Percentiles rank a stretch among this genome's conserved stretches.
Evolutionary conservation across 2,888 invertebrate genomes (phyloP).

Genomic region (Zele albiditarsus): DNA sequence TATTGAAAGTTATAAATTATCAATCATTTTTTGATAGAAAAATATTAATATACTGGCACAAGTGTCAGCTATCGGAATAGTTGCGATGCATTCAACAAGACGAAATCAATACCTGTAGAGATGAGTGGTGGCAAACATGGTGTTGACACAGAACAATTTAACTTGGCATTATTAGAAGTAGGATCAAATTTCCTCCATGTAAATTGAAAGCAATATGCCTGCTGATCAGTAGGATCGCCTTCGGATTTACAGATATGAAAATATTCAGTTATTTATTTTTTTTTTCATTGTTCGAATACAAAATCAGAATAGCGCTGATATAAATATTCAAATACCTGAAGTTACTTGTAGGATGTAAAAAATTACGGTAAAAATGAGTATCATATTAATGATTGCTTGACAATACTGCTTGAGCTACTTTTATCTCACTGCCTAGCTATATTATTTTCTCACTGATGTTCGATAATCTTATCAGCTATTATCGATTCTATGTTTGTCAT

Average conservation of each 20-base stretch:
- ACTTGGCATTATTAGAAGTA: neutral
- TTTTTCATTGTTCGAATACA: neutral
- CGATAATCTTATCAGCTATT: neutral
- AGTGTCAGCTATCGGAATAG: too few species aligned
- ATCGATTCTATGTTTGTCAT: neutral
- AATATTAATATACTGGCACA: too few species aligned
- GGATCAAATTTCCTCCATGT: conserved; percentile 57
- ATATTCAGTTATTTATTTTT: neutral
- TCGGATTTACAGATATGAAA: neutral
- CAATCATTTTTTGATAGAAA: too few species aligned
- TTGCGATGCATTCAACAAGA: too few species aligned
- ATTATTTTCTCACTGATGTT: neutral
- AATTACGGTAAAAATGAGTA: neutral
- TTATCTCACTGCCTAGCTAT: neutral
- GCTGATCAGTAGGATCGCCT: neutral
- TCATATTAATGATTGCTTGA: neutral
- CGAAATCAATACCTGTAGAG: conserved; percentile 51
- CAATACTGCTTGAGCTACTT: neutral
- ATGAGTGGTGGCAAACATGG: conserved; percentile 54
- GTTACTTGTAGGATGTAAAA: neutral
- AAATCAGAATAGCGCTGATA: neutral
- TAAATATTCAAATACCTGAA: neutral
- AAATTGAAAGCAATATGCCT: conserved; percentile 59
- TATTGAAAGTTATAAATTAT: too few species aligned
- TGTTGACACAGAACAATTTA: conserved; percentile 32